Conservation (phyloP, 1,140 invertebrate genomes). For the Drosophila santomea region DNA sequence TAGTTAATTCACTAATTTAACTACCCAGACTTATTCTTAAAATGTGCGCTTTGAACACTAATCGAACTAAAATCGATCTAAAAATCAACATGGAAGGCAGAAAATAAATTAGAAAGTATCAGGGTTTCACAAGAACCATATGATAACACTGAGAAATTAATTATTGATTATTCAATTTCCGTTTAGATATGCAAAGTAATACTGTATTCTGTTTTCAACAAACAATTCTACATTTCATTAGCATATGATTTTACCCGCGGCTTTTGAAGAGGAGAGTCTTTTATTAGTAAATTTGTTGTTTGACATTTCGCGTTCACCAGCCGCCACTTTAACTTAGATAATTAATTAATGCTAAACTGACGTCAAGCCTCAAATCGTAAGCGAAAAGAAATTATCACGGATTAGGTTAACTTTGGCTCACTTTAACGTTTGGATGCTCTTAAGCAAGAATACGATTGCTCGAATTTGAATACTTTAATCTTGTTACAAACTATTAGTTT, state of each 20-base stretch:
- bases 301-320: conserved; percentile 57
- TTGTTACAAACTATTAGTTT: no score
- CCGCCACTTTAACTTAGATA: conserved; percentile 33
- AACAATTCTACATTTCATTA: conserved; percentile 17
- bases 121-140: neutral
- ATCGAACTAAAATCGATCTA: neutral
- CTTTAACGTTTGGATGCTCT: conserved; percentile 1
- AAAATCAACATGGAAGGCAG: neutral
- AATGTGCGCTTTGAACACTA: neutral
- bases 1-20: neutral
- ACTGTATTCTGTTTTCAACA: conserved; percentile 9
- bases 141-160: conserved; percentile 19
- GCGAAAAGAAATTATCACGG: conserved; percentile 29
- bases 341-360: conserved; percentile 55
- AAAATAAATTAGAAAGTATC: conserved; percentile 44
- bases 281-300: conserved; percentile 65
- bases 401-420: neutral
- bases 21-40: neutral
- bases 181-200: conserved; percentile 13
- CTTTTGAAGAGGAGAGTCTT: conserved; percentile 6
- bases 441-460: neutral
- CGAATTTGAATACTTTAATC: no score
- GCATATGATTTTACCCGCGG: conserved; percentile 46
- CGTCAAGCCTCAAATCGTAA: conserved; percentile 51
- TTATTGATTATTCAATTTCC: conserved; percentile 26